Conservation (phyloP, 2,888 invertebrate species). For the Euplexia lucipara region DNA sequence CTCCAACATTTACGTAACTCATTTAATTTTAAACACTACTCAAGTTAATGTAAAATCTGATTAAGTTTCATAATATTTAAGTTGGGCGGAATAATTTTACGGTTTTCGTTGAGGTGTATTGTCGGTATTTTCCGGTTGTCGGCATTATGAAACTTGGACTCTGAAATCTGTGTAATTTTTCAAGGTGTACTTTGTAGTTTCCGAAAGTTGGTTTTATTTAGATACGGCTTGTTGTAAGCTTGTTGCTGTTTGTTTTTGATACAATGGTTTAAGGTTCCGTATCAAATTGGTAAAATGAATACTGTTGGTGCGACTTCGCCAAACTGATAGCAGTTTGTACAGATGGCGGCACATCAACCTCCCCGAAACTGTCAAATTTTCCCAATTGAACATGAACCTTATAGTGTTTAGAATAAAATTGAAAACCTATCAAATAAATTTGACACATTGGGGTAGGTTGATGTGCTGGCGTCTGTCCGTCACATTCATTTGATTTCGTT, state of each 20-base stretch:
- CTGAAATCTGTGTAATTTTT: constrained; percentile 47
- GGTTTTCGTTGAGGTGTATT: constrained; percentile 46
- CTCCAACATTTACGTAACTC: constrained; percentile 40
- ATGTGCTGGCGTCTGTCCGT: too few species aligned
- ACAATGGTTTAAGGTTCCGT: not conserved
- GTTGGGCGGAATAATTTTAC: constrained; percentile 48
- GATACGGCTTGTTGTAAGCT: constrained; percentile 8
- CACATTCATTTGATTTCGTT: too few species aligned
- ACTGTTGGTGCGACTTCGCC: too few species aligned
- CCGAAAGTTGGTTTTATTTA: constrained; percentile 41
- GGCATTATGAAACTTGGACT: constrained; percentile 40
- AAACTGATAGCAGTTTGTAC: too few species aligned
- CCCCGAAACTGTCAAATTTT: too few species aligned
- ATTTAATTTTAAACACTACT: constrained; percentile 39
- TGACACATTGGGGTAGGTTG: too few species aligned
- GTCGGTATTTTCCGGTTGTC: constrained; percentile 35
- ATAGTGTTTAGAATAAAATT: too few species aligned
- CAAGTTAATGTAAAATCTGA: constrained; percentile 28
- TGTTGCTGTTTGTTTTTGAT: not conserved
- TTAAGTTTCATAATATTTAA: constrained; percentile 50
- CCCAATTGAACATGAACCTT: too few species aligned
- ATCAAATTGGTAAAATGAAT: not conserved
- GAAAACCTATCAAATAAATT: too few species aligned
- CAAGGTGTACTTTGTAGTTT: constrained; percentile 48
- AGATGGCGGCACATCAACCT: too few species aligned